Evolutionary conservation across 2,888 invertebrate genomes (phyloP).

Genomic region (Acrobasis consociella): DNA sequence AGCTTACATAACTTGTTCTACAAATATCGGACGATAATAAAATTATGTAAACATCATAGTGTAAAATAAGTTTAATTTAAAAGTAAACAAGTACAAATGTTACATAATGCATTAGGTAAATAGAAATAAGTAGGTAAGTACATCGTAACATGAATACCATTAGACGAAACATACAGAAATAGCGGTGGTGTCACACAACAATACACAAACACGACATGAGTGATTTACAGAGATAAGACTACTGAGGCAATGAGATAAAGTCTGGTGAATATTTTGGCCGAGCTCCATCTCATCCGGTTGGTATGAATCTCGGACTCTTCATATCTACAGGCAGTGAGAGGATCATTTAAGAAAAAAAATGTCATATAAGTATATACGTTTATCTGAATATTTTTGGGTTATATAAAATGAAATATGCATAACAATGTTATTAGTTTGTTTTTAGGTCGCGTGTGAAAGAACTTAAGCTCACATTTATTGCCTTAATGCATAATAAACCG

Average conservation of each 20-base stretch:
- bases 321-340: neutral
- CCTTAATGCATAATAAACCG: no score
- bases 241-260: conserved; percentile 1
- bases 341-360: neutral
- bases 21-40: no score
- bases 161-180: neutral
- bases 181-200: neutral
- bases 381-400: no score
- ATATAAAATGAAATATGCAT: no score
- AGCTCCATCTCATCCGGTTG: conserved; percentile 10
- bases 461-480: no score
- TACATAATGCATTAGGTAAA: neutral
- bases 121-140: neutral
- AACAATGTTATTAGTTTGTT: no score
- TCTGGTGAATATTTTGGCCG: conserved; percentile 16
- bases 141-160: neutral
- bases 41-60: no score
- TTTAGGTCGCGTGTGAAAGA: no score
- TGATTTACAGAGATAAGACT: conserved; percentile 12
- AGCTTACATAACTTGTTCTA: no score
- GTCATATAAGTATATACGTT: no score
- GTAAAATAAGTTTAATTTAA: no score
- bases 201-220: neutral
- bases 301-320: conserved; percentile 3
- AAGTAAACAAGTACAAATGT: no score